Percentiles rank a stretch among this genome's conserved stretches.
These are phyloP conservation scores for Choristoneura fumiferana DNA, from an alignment of 1,140 invertebrate genomes.

Conservation along the genomic window DNA sequence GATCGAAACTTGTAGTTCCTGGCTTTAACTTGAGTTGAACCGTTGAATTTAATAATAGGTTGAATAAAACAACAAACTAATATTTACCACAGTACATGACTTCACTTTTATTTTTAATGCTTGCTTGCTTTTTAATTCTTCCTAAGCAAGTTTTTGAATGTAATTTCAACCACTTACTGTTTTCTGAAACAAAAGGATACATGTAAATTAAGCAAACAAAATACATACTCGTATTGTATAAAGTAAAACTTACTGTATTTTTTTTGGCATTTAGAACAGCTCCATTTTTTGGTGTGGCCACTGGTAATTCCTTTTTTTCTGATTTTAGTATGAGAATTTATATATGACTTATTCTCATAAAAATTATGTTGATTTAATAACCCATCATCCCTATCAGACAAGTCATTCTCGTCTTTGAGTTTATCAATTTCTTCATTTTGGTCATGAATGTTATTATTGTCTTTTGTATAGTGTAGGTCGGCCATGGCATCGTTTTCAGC, in stretches of 20 bases:
- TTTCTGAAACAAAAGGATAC: conserved; percentile 3
- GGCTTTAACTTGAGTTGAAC: too few species aligned
- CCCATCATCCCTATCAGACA: neutral
- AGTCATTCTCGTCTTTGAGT: neutral
- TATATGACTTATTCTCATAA: neutral
- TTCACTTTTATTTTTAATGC: neutral
- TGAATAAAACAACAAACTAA: neutral
- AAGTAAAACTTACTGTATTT: conserved; percentile 1
- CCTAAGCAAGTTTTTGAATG: conserved; percentile 1
- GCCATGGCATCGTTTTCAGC: neutral
- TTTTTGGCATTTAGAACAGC: neutral
- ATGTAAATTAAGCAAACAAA: too few species aligned
- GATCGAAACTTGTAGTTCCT: too few species aligned
- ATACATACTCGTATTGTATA: too few species aligned
- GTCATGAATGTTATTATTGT: neutral
- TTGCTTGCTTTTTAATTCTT: neutral
- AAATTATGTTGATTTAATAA: neutral
- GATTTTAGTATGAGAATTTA: neutral
- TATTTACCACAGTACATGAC: neutral
- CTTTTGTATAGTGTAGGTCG: neutral
- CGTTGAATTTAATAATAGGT: too few species aligned
- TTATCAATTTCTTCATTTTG: neutral
- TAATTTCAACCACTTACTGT: neutral
- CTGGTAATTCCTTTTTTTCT: neutral
- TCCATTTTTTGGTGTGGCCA: neutral